These are phyloP conservation scores for Aselliscus stoliczkanus DNA, from an alignment of 2,797 vertebrate genomes.

Conservation along the genomic window DNA sequence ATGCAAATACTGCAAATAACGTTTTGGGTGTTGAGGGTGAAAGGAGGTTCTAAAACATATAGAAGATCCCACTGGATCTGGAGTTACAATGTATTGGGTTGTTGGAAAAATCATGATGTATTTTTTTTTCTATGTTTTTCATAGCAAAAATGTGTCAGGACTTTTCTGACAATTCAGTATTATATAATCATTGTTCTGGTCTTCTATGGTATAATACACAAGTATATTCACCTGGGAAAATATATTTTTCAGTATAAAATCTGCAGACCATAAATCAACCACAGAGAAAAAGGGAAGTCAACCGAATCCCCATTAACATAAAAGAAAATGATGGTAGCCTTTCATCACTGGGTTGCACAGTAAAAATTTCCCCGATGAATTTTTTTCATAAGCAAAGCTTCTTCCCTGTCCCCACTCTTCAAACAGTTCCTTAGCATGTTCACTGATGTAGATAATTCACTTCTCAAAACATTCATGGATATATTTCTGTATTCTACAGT, in stretches of 20 bases:
- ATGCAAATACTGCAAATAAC: background rate
- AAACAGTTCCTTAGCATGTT: slow-evolving; percentile 69
- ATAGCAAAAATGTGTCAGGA: no score
- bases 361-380: slow-evolving; percentile 78
- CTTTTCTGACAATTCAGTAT: no score
- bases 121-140: no score
- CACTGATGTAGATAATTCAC: slow-evolving; percentile 56
- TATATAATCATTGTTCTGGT: background rate
- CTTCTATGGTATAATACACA: background rate
- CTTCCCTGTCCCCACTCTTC: slow-evolving; percentile 72
- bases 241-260: slow-evolving; percentile 8
- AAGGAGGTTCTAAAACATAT: background rate
- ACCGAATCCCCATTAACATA: slow-evolving; percentile 30
- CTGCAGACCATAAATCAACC: background rate
- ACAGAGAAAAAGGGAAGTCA: background rate
- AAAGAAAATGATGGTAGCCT: slow-evolving; percentile 59
- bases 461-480: slow-evolving; percentile 61
- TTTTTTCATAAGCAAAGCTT: slow-evolving; percentile 79
- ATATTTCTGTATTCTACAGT: slow-evolving; percentile 46
- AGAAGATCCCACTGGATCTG: background rate
- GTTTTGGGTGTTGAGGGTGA: background rate
- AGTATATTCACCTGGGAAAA: background rate
- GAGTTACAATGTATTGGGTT: background rate
- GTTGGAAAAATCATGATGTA: no score
- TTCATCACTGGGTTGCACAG: slow-evolving; percentile 30